Conservation (phyloP, 1,140 invertebrate genomes). For the Pissodes strobi region DNA sequence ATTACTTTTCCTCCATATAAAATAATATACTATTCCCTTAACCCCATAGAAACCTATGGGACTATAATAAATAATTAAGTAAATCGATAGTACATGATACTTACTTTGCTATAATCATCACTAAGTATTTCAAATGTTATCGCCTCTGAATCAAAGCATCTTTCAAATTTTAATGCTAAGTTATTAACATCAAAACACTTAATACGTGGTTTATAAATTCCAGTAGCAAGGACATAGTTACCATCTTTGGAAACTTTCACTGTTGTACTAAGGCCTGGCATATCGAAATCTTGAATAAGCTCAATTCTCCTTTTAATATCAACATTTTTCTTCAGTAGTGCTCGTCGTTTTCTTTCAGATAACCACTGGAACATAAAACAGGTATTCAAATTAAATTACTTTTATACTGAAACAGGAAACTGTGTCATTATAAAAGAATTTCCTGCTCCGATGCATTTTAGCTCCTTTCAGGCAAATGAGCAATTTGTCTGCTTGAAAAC, state of each 20-base stretch:
- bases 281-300: slow-evolving; percentile 98
- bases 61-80: no score
- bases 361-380: slow-evolving; percentile 93
- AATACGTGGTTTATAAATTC: slow-evolving; percentile 95
- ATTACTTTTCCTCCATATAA: no score
- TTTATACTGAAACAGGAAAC: no score
- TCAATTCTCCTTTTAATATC: slow-evolving; percentile 90
- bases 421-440: no score
- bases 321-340: slow-evolving; percentile 87
- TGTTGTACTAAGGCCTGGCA: slow-evolving; percentile 90
- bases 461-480: no score
- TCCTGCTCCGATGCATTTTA: no score
- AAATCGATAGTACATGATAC: slow-evolving; percentile 5
- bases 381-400: slow-evolving; percentile 22
- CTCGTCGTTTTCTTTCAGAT: slow-evolving; percentile 84
- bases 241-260: slow-evolving; percentile 89
- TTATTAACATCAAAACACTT: slow-evolving; percentile 97
- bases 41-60: no score
- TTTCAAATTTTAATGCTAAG: slow-evolving; percentile 96
- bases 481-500: no score
- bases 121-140: slow-evolving; percentile 85
- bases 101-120: slow-evolving; percentile 88
- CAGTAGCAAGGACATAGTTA: slow-evolving; percentile 89
- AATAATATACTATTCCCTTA: no score
- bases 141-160: slow-evolving; percentile 96